Evolutionary conservation across 2,113 vertebrate genomes (phyloP), one percentile per base, ranked within the genome.

Genomic region (Centrocercus urophasianus): DNA sequence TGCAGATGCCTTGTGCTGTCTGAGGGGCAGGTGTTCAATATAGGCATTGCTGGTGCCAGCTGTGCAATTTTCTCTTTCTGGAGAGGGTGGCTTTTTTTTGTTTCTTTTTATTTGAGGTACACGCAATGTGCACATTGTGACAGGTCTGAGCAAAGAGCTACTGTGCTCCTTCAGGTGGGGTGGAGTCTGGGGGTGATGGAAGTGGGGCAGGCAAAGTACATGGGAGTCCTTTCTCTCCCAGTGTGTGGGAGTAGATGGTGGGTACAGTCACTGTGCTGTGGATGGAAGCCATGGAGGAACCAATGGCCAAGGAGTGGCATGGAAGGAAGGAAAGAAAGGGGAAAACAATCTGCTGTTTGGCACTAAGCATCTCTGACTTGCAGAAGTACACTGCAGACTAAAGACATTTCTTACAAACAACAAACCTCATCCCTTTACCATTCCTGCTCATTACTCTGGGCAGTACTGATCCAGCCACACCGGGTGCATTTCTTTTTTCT

Each of bases 81-180:
- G 83, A 86, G 84, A 95, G 93, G 77, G 60, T 2, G 4, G 77
- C 52, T 90, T 27, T 80, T 27, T 66, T 54, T 27, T 52, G n/a
- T 19, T n/a, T 59, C 4, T 43, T 86, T 86, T 66, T 27, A 74
- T 87, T 91, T 89, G 87, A 92, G 88, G 89, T 93, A 93, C 84
- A 95, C 96, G 76, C 88, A 80, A 72, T 25, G 77, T 83, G 91
- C 93, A 91, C 76, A 87, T 80, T 93, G 90, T 95, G 84, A 89
- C 45, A 88, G 83, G 92, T 60, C 92, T 94, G 93, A 96, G 96
- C 95, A 96, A 90, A 97, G 93, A 96, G 96, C 96, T 97, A 93
- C 96, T 96, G 96, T 88, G 38, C 84, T 95, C 64, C 90, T 92
- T 89, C 4, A 2, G 60, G 60, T 36, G 90, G 65, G 90, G 93